Evolutionary conservation across 2,888 invertebrate genomes (phyloP).

Genomic region (Lasioglossum zephyrum): DNA sequence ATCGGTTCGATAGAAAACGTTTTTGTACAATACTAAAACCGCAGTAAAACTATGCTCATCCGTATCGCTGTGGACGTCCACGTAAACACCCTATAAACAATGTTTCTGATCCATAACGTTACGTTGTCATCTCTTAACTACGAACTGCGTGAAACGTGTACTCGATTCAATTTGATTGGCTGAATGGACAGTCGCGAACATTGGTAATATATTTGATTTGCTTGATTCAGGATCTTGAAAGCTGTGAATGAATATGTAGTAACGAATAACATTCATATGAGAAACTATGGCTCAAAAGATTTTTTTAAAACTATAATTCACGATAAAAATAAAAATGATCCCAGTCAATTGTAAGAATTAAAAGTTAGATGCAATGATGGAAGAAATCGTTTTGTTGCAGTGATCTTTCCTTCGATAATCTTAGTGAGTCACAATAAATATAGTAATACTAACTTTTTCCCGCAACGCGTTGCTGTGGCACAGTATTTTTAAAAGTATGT

Average conservation of each 20-base stretch:
- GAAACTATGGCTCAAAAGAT: too few species aligned
- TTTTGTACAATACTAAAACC: conserved; percentile 33
- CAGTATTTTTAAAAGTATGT: too few species aligned
- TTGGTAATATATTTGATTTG: neutral
- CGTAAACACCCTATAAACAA: conserved; percentile 41
- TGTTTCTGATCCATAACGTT: neutral
- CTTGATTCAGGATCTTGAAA: neutral
- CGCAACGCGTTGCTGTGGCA: too few species aligned
- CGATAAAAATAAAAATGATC: neutral
- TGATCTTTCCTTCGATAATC: neutral
- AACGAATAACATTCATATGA: neutral
- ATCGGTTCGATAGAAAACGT: conserved; percentile 12
- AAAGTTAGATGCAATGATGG: neutral
- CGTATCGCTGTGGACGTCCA: neutral
- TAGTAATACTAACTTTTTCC: neutral
- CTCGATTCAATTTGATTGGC: neutral
- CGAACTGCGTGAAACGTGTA: neutral
- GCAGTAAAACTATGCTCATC: conserved; percentile 13
- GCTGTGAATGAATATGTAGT: too few species aligned
- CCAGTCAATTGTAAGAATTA: neutral
- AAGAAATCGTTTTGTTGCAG: neutral
- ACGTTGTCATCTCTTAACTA: neutral
- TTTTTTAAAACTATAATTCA: neutral
- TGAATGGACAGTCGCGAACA: neutral
- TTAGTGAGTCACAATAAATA: neutral